Percentiles rank a stretch among this genome's conserved stretches.
phyloP scores from a whole-genome alignment of 2,113 vertebrate genomes.

The Leucoraja erinaceus region DNA sequence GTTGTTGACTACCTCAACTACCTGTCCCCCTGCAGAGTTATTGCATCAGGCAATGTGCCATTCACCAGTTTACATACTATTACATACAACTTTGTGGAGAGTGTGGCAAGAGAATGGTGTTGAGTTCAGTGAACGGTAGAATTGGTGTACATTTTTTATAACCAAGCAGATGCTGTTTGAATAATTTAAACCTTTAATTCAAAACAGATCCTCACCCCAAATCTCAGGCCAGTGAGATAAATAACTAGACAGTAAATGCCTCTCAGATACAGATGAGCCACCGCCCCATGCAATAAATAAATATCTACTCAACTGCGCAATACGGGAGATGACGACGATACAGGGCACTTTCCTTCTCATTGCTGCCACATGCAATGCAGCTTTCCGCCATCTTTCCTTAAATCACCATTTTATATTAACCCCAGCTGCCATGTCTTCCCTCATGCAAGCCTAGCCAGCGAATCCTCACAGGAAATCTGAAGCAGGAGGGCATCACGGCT shows the following conservation, averaged over 20 bases:
- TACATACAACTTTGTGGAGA: neutral
- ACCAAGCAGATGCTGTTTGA: neutral
- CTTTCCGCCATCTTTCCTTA: neutral
- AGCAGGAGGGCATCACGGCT: neutral
- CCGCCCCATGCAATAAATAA: neutral
- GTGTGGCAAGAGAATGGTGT: no score
- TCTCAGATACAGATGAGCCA: neutral
- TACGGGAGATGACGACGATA: neutral
- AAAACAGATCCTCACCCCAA: neutral
- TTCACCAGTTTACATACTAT: neutral
- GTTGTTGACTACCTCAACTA: neutral
- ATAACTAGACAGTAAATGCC: neutral
- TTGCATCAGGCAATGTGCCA: neutral
- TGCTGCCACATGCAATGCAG: neutral
- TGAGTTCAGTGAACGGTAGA: neutral
- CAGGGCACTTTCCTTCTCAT: neutral
- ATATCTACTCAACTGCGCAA: neutral
- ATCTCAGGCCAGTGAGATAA: neutral
- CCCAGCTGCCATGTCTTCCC: neutral
- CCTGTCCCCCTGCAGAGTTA: neutral
- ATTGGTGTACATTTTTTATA: neutral
- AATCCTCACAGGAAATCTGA: neutral
- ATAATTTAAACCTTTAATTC: neutral
- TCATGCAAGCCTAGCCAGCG: neutral
- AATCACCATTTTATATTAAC: neutral